phyloP scores from a whole-genome alignment of 1,140 invertebrate species.

The Drosophila kepulauana region DNA sequence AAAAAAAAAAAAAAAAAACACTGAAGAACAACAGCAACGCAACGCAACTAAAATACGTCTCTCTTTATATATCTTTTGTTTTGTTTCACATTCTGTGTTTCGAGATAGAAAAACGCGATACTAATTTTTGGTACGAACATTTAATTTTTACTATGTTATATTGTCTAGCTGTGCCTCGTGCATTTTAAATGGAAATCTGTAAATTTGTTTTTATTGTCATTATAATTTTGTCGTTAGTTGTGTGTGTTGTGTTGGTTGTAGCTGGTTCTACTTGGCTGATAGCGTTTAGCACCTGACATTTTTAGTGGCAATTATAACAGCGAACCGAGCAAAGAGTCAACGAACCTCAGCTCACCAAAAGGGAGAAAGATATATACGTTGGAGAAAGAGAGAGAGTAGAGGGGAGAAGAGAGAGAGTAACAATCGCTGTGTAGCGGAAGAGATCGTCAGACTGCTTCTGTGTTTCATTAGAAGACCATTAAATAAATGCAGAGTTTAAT shows the following conservation, averaged over 20 bases:
- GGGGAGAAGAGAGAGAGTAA: constrained; percentile 5
- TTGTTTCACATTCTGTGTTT: constrained; percentile 15
- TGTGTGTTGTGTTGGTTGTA: constrained; percentile 18
- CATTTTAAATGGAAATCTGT: constrained; percentile 78
- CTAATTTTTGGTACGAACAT: constrained; percentile 79
- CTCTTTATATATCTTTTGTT: constrained; percentile 41
- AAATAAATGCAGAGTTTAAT: constrained; percentile 59
- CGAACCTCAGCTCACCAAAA: constrained; percentile 61
- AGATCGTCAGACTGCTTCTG: constrained; percentile 29
- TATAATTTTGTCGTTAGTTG: constrained; percentile 67
- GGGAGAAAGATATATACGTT: neutral
- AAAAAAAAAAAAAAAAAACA: neutral
- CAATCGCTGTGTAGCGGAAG: neutral
- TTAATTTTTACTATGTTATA: constrained; percentile 67
- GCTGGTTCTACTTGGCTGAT: constrained; percentile 81
- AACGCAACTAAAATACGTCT: constrained; percentile 63
- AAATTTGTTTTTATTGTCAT: constrained; percentile 83
- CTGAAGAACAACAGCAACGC: neutral
- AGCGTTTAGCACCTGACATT: constrained; percentile 83
- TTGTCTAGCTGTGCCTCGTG: constrained; percentile 35
- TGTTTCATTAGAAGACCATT: constrained; percentile 57
- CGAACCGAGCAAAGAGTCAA: constrained; percentile 62
- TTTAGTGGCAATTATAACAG: constrained; percentile 81
- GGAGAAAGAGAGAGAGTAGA: constrained; percentile 16
- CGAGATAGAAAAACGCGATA: constrained; percentile 70